Evolutionary conservation across 2,888 invertebrate genomes (phyloP), one percentile per base, ranked within the genome.

Genomic region (Leptinotarsa juncta): DNA sequence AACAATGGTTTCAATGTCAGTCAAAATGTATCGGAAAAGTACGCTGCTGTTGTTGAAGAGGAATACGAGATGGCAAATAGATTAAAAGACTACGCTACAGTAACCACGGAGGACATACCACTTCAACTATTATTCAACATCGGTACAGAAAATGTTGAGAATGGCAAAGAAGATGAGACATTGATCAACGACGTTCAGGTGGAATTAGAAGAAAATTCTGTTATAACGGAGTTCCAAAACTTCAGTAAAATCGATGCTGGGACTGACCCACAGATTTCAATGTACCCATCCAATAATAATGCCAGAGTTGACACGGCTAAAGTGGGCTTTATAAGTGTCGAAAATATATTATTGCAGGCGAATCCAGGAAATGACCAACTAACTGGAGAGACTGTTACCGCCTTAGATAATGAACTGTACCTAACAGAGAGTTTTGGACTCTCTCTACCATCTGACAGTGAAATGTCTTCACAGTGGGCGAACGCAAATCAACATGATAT

Each of bases 381-480:
- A 16, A 62, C 26, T 10, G 2, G 18, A 32, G 32, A 15, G 3
- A 15, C 80, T 32, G 78, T 83, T 42, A 79, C 83, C 68, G 78
- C 86, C 42, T 10, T 42, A 68, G 80, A 84, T 68, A 84, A 85
- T 55, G 86, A 86, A 77, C 78, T 86, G 57, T 85, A 86, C 67
- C 88, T 89, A 66, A 90, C 89, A 1, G 91, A 91, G 87, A 94
- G 94, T 0, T 89, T 94, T 81, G 93, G 94, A 83, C 87, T 94
- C 81, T 93, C 94, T 4, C 88, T 93, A 81, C 94, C 94, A 0
- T 93, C 93, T 51, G 94, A 94, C 83, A 92, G 94, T 78, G 94
- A 94, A 86, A 89, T 93, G 57, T 93, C 94, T 76, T 91, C 93
- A 0, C 92, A 93, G 0, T 95, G 95, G 95, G 90, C 93, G 2